These are phyloP conservation scores for Lasioglossum albipes DNA, from an alignment of 1,140 invertebrate species.

Conservation along the genomic window DNA sequence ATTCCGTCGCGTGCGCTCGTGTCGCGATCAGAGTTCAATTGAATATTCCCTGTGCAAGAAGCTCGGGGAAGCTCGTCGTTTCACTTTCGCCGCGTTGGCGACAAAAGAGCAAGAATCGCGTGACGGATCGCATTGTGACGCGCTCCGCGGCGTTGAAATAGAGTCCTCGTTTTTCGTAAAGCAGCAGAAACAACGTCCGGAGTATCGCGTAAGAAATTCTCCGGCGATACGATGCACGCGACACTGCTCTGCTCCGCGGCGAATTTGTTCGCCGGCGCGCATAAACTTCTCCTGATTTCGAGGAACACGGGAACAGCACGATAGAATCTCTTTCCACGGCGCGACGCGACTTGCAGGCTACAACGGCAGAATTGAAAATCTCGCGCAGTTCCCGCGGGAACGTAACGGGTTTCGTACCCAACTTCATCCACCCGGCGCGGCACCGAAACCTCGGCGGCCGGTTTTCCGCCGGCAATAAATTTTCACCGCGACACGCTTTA, in stretches of 20 bases:
- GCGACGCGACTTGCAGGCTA: no score
- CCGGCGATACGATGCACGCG: not conserved
- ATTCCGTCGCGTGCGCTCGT: no score
- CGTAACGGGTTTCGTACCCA: not conserved
- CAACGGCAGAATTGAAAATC: not conserved
- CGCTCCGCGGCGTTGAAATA: not conserved
- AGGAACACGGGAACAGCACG: not conserved
- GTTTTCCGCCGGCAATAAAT: slow-evolving; percentile 28
- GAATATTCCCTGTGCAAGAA: not conserved
- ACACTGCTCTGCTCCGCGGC: not conserved
- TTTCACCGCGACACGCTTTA: slow-evolving; percentile 1
- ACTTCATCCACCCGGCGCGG: not conserved
- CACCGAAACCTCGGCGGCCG: not conserved
- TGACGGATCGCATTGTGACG: not conserved
- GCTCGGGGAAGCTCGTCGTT: not conserved
- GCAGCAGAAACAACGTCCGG: not conserved
- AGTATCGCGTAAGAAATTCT: not conserved
- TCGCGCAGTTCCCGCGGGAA: not conserved
- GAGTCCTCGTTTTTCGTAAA: not conserved
- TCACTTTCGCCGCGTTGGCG: not conserved
- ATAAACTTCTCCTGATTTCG: slow-evolving; percentile 6
- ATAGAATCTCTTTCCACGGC: not conserved
- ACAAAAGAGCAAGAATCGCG: slow-evolving; percentile 10
- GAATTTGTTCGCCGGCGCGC: not conserved
- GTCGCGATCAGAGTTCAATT: not conserved